Evolutionary conservation across 2,113 vertebrate genomes (phyloP), one percentile per base, ranked within the genome.

Genomic region (Halcyon senegalensis): DNA sequence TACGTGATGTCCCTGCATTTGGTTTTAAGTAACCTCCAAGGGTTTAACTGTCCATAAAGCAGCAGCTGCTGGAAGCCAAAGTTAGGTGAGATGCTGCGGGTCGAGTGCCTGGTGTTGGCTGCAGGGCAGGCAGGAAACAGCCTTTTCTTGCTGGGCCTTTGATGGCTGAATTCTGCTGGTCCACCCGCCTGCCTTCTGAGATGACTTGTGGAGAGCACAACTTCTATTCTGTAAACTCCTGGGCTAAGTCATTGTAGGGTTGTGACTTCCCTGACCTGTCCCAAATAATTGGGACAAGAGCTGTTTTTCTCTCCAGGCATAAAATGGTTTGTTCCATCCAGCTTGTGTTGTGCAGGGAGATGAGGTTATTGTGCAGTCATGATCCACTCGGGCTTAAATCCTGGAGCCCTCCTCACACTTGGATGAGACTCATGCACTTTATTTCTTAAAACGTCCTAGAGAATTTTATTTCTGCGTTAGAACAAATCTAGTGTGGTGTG

Each of bases 21-120:
- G 17, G 35, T 14, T 84, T 73, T 63, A 64, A 78, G 7, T 17
- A 20, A 59, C 43, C 68, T 78, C 60, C 24, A 27, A 17, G 51
- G 44, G 48, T 21, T 76, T 9, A 31, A 62, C 44, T 35, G 39
- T 18, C 37, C 78, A 8, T 19, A 14, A 33, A 39, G 76, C 35
- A 67, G 91, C 1, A 2, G 53, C 28, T 66, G 20, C 63, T 78
- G 50, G 63, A 30, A 73, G 48, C 4, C 27, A 8, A 12, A 3
- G 2, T 39, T 18, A 1, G 27, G 1, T 39, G 73, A 35, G 59
- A 27, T 88, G 43, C 69, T 74, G 68, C 15, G 39, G 48, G 27
- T 43, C 1, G 0, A 27, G n/a, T 53, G 37, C 11, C n/a, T 84
- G 56, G 41, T 37, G 8, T 16, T 39, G 80, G 3, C n/a, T 63